Evolutionary conservation across 2,113 vertebrate genomes (phyloP), one percentile per base, ranked within the genome.

Genomic region (Polypterus bichir): DNA sequence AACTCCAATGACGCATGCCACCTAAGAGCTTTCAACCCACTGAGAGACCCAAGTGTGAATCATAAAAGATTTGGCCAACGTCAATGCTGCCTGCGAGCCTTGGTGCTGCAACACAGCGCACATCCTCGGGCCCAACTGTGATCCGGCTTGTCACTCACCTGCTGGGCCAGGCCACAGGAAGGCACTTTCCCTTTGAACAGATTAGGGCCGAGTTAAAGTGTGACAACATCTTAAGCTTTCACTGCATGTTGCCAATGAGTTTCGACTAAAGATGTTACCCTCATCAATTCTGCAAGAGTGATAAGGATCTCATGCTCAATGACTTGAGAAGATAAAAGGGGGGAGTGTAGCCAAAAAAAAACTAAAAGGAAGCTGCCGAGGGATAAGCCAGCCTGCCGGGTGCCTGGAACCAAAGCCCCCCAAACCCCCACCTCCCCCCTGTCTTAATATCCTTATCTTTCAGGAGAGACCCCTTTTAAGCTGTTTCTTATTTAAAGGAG

Each of bases 141-240:
- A 27, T 27, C 27, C 27, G 27, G 27, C 27, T 61, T 56, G 57
- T 55, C 52, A 54, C 65, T 60, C 74, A 79, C 77, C 70, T 74
- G 69, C 76, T 75, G 73, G 74, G 63, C 60, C 72, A 72, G 74
- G 80, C 76, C 73, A 75, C 81, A 75, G 83, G 79, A 77, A 79
- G 76, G 77, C 77, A 64, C 63, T 70, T 80, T 80, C 75, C 73
- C 86, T 90, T 88, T 91, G 86, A 88, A 84, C 78, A 84, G 86
- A 88, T 88, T 88, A 86, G 70, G 68, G 77, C 77, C 83, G 84
- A 87, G 76, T 89, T 89, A 87, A 89, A 92, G 86, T 89, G 86
- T 89, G 87, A 91, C 88, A 90, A 86, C 89, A 82, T 87, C 85
- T 87, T 87, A 89, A 88, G 83, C 84, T 86, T 78, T 85, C 83